Evolutionary conservation across 2,888 invertebrate species (phyloP).

Genomic region (Chalcis sispes): DNA sequence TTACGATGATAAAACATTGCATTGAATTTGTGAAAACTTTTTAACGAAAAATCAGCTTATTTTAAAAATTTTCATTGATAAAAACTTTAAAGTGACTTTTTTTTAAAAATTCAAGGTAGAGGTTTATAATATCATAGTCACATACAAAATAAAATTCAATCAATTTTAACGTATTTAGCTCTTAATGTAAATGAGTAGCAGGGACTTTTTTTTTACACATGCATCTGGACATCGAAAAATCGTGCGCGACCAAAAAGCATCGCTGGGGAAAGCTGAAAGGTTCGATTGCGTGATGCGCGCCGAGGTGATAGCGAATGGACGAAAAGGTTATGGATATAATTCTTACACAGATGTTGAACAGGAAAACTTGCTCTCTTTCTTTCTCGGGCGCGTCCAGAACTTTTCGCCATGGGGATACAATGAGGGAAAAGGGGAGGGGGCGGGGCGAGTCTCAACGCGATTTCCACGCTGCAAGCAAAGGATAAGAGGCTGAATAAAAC

Average conservation of each 20-base stretch:
- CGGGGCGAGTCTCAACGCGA: too few species aligned
- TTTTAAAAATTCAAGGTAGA: too few species aligned
- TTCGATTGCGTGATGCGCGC: conserved; percentile 38
- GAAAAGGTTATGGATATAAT: conserved; percentile 50
- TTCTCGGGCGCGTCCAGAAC: conserved; percentile 22
- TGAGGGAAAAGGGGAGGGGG: conserved; percentile 44
- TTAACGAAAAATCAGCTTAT: too few species aligned
- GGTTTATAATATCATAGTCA: too few species aligned
- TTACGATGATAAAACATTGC: too few species aligned
- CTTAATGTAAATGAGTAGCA: not conserved
- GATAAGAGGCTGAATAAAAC: conserved; percentile 56
- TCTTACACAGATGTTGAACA: conserved; percentile 48
- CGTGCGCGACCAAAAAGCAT: not conserved
- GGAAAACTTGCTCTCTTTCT: conserved; percentile 37
- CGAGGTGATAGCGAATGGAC: not conserved
- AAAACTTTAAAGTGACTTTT: too few species aligned
- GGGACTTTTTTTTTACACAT: not conserved
- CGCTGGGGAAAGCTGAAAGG: not conserved
- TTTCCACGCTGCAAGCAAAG: conserved; percentile 36
- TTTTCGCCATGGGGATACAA: conserved; percentile 50
- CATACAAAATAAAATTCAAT: too few species aligned
- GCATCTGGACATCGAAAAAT: not conserved
- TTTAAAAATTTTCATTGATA: too few species aligned
- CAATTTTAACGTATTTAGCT: not conserved
- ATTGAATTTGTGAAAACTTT: too few species aligned